These are phyloP conservation scores for Aotus griseimembra DNA, from an alignment of 2,797 vertebrate species.

Conservation along the genomic window DNA sequence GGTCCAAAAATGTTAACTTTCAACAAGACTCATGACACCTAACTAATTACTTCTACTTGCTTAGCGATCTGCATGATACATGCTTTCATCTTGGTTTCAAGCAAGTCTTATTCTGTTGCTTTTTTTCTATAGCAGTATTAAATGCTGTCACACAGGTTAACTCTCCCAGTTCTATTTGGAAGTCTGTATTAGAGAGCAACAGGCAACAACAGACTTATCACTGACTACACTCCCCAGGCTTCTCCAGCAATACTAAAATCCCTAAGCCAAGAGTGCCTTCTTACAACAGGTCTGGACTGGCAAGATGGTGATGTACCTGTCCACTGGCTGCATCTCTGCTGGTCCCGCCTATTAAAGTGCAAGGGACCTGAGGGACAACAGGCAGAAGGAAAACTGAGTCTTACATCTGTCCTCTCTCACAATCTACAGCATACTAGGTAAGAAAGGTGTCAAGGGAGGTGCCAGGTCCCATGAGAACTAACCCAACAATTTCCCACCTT, in stretches of 20 bases:
- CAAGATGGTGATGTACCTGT: neutral
- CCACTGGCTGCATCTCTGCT: neutral
- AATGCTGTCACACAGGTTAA: neutral
- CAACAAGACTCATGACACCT: neutral
- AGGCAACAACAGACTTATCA: neutral
- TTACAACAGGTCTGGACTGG: neutral
- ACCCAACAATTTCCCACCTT: slow-evolving; percentile 22
- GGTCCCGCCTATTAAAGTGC: neutral
- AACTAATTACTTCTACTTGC: neutral
- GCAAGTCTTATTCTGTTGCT: neutral
- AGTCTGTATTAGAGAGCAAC: slow-evolving; percentile 44
- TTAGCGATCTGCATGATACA: neutral
- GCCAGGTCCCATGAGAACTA: neutral
- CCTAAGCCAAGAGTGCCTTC: neutral
- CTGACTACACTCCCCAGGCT: neutral
- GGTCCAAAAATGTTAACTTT: slow-evolving; percentile 37
- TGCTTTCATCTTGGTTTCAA: neutral
- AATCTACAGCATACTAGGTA: neutral
- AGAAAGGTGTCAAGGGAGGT: neutral
- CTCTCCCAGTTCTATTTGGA: neutral
- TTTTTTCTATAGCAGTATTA: neutral
- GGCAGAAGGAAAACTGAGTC: neutral
- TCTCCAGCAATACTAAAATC: slow-evolving; percentile 2
- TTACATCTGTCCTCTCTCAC: neutral
- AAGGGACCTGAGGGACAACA: neutral